Conservation (phyloP, 2,113 vertebrate species). For the Lepidothrix coronata region DNA sequence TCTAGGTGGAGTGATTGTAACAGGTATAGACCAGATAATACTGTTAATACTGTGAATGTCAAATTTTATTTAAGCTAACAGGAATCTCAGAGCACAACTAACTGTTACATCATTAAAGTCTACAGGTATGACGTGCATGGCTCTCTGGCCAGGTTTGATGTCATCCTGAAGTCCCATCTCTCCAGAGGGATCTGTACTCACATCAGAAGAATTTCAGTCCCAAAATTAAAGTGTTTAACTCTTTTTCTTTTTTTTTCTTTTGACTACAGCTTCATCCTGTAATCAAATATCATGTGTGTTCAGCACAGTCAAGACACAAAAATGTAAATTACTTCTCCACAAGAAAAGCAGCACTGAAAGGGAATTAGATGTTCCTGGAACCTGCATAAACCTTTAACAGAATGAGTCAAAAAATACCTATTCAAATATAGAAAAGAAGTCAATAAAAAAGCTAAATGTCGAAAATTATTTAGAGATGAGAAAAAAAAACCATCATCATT, state of each 20-base stretch:
- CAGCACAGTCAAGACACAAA: constrained; percentile 22
- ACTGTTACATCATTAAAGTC: background rate
- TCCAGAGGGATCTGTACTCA: background rate
- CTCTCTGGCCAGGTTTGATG: background rate
- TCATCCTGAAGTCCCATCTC: background rate
- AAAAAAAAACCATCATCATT: background rate
- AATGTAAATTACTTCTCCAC: constrained; percentile 49
- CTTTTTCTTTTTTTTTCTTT: background rate
- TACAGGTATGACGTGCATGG: background rate
- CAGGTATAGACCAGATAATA: background rate
- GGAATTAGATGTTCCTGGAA: constrained; percentile 48
- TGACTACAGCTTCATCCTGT: background rate
- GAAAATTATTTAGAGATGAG: background rate
- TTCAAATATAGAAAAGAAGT: constrained; percentile 1
- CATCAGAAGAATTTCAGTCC: background rate
- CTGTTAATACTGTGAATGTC: background rate
- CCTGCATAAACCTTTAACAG: background rate
- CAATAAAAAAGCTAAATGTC: constrained; percentile 32
- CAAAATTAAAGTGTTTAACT: background rate
- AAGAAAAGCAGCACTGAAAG: constrained; percentile 30
- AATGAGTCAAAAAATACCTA: constrained; percentile 42
- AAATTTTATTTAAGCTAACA: background rate
- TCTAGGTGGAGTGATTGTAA: fast-evolving
- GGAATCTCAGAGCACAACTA: background rate
- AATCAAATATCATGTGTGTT: background rate